Conservation (phyloP, 2,888 invertebrate species). For the Hemithea aestivaria region DNA sequence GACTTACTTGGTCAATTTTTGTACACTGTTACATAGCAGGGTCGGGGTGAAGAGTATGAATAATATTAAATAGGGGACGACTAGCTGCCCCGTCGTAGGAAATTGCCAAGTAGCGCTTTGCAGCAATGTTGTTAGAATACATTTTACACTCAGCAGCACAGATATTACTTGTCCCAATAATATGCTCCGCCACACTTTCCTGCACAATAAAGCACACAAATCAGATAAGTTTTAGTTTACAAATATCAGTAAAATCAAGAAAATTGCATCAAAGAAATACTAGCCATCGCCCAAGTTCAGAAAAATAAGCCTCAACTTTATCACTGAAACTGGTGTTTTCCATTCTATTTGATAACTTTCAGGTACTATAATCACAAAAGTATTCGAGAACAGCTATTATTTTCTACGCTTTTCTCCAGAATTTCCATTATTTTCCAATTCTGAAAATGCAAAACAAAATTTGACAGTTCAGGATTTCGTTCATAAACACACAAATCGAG, state of each 20-base stretch:
- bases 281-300: conserved; percentile 85
- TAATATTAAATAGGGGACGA: conserved; percentile 87
- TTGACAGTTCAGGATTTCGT: conserved; percentile 36
- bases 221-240: conserved; percentile 1
- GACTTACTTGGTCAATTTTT: conserved; percentile 82
- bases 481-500: conserved; percentile 28
- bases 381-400: neutral
- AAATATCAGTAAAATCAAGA: conserved; percentile 3
- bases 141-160: conserved; percentile 86
- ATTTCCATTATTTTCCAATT: conserved; percentile 13
- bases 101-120: conserved; percentile 84
- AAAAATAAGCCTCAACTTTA: conserved; percentile 82
- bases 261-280: conserved; percentile 36
- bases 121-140: conserved; percentile 84
- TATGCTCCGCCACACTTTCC: conserved; percentile 86
- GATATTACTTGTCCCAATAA: conserved; percentile 87
- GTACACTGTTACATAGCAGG: conserved; percentile 84
- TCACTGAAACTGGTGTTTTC: conserved; percentile 80
- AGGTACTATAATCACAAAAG: conserved; percentile 3
- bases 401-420: conserved; percentile 3
- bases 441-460: conserved; percentile 30
- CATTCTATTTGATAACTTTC: conserved; percentile 38
- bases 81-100: conserved; percentile 88
- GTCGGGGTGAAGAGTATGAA: conserved; percentile 88
- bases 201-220: conserved; percentile 44